Conservation (phyloP, 37 sponge, comb jelly and placozoan genomes). For the Mnemiopsis leidyi region DNA sequence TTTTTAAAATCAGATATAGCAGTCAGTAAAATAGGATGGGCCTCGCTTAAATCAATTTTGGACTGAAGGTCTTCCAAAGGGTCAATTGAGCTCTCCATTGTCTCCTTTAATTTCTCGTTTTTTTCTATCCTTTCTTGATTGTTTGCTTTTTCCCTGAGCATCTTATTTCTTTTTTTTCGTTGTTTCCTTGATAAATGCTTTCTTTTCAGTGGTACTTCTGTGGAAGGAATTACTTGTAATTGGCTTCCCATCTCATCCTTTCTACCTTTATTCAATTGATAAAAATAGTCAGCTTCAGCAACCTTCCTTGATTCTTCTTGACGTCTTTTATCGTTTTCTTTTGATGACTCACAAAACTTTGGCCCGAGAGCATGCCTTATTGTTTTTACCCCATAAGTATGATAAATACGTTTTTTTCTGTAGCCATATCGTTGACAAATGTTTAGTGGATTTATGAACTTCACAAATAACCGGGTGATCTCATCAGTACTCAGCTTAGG, state of each 20-base stretch:
- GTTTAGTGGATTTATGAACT: not conserved
- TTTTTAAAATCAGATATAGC: conserved; percentile 12
- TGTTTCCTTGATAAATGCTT: not conserved
- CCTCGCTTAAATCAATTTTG: not conserved
- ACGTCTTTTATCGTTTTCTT: not conserved
- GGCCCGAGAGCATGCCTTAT: not conserved
- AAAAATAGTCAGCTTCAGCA: not conserved
- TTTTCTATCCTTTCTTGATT: no score
- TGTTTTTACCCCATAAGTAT: not conserved
- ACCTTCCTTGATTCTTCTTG: not conserved
- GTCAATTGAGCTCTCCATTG: no score
- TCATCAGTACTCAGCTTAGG: not conserved
- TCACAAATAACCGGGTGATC: not conserved
- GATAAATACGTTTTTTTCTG: not conserved
- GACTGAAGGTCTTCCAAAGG: not conserved
- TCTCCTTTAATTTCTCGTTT: not conserved
- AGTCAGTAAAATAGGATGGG: not conserved
- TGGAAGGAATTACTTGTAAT: not conserved
- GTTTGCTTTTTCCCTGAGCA: not conserved
- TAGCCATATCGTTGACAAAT: not conserved
- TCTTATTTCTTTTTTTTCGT: not conserved
- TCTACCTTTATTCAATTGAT: not conserved
- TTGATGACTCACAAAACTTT: not conserved
- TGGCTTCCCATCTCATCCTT: not conserved
- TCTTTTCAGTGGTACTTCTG: not conserved